Base-by-base conservation (phyloP, 1,140 invertebrate genomes). In the Gonioctena quinquepunctata region DNA sequence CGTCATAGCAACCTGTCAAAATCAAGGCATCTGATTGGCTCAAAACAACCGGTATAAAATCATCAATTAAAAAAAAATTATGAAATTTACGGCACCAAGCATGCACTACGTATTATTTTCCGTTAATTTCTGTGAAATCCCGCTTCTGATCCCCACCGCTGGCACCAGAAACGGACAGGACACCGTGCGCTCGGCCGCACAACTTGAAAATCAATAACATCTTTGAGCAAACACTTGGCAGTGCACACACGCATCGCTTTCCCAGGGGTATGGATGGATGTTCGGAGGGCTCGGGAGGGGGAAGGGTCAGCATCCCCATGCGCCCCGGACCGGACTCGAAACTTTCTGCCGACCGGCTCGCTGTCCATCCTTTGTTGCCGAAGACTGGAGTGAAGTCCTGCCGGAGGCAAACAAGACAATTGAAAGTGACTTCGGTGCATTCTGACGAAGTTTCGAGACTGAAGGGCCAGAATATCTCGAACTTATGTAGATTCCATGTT, bases 121-220 rank as follows among this genome's bases (percentile, higher is more conserved):
- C 50, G 48, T 68, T 68, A 54, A n/a, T 54, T 18, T 42, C n/a
- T n/a, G 8, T 56, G 66, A 67, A 11, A n/a, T 52, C 25, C 60
- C 66, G 68, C 67, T 50, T 56, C 65, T 21, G 27, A 54, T 25
- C 54, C 69, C 56, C 69, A 64, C 68, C 42, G 66, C 66, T 69
- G 64, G 56, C 48, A 50, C 18, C 48, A 64, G 63, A 67, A 68
- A 52, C 70, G 64, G 72, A 72, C 64, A 57, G 68, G 56, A 66
- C 60, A 69, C 74, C 71, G 69, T 71, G 70, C 71, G 72, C 71
- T 70, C 72, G 73, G 74, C 77, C 77, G 75, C 76, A 75, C 74
- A 75, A 79, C 79, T 77, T 77, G 78, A 82, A 81, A 82, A 82
- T 82, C 81, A 81, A 82, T 82, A 82, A 79, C 81, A 81, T 80